A percentile compares a stretch with the other conserved stretches of the same genome.
Evolutionary conservation across 2,888 invertebrate genomes (phyloP).

Genomic region (Nephrocerus scutellatus): DNA sequence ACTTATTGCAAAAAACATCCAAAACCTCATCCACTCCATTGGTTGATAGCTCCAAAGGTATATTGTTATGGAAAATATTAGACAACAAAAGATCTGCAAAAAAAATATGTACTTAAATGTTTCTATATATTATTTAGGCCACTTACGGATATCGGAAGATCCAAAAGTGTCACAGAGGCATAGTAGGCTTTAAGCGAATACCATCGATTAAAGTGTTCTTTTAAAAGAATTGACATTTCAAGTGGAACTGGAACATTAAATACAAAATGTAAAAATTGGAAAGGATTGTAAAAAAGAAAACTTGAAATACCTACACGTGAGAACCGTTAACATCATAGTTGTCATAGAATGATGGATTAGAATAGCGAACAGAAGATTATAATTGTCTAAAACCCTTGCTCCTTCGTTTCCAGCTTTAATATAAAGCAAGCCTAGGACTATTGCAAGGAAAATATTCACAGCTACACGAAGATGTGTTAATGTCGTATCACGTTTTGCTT

Average conservation of each 20-base stretch:
- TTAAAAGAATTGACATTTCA: constrained; percentile 72
- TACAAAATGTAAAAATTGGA: neutral
- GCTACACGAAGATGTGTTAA: constrained; percentile 65
- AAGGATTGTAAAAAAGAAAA: constrained; percentile 1
- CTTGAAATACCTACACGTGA: constrained; percentile 63
- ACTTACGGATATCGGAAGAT: constrained; percentile 70
- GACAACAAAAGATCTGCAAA: constrained; percentile 59
- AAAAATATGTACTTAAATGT: constrained; percentile 3
- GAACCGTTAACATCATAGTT: constrained; percentile 82
- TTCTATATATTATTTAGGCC: neutral
- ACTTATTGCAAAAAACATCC: constrained; percentile 79
- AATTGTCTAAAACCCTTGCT: constrained; percentile 71
- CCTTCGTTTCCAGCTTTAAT: constrained; percentile 69
- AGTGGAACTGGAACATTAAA: constrained; percentile 51
- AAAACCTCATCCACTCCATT: constrained; percentile 66
- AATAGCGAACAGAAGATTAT: constrained; percentile 82
- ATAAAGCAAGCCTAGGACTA: constrained; percentile 72
- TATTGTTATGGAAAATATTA: constrained; percentile 64
- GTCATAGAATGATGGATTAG: constrained; percentile 91
- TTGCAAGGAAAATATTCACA: constrained; percentile 67
- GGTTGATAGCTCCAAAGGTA: constrained; percentile 91
- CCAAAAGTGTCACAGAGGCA: constrained; percentile 65
- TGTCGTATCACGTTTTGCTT: constrained; percentile 69
- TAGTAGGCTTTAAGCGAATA: constrained; percentile 80
- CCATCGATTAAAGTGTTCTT: constrained; percentile 86